A percentile compares a stretch with the other conserved stretches of the same genome.
These are phyloP conservation scores for Zaprionus ghesquierei DNA, from an alignment of 1,140 invertebrate genomes.

Conservation along the genomic window DNA sequence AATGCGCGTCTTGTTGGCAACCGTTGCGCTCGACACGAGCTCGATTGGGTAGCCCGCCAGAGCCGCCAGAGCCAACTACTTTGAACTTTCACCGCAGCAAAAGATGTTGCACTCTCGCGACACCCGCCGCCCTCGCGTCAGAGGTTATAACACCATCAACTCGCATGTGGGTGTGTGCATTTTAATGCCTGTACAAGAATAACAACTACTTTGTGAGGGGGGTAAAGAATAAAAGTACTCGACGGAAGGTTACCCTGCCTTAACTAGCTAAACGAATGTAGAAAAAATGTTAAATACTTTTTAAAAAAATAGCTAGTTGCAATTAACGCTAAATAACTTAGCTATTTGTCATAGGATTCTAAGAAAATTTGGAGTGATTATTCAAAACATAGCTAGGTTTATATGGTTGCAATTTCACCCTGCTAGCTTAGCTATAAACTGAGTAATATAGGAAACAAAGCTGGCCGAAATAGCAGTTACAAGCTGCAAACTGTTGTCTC, in stretches of 20 bases:
- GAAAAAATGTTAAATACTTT: no score
- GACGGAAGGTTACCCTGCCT: background rate
- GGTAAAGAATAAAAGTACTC: background rate
- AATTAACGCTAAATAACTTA: background rate
- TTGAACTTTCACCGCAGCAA: slow-evolving; percentile 22
- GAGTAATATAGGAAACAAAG: background rate
- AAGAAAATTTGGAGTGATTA: background rate
- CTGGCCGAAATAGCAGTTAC: no score
- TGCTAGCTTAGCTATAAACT: background rate
- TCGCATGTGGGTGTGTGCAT: slow-evolving; percentile 8
- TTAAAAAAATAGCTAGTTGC: no score
- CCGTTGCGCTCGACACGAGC: background rate
- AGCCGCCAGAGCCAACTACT: slow-evolving; percentile 45
- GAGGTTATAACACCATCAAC: background rate
- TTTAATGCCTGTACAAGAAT: slow-evolving; percentile 27
- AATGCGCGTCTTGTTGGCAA: slow-evolving; percentile 66
- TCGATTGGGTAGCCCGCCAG: slow-evolving; percentile 30
- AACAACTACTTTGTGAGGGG: background rate
- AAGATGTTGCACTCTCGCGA: slow-evolving; percentile 8
- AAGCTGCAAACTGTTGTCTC: background rate
- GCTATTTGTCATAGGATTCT: background rate
- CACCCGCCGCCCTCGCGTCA: no score
- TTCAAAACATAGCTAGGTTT: background rate
- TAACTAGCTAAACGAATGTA: no score
- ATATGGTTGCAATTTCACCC: background rate